Evolutionary conservation across 2,888 invertebrate species (phyloP), one percentile per base, ranked within the genome.

Genomic region (Apamea anceps): DNA sequence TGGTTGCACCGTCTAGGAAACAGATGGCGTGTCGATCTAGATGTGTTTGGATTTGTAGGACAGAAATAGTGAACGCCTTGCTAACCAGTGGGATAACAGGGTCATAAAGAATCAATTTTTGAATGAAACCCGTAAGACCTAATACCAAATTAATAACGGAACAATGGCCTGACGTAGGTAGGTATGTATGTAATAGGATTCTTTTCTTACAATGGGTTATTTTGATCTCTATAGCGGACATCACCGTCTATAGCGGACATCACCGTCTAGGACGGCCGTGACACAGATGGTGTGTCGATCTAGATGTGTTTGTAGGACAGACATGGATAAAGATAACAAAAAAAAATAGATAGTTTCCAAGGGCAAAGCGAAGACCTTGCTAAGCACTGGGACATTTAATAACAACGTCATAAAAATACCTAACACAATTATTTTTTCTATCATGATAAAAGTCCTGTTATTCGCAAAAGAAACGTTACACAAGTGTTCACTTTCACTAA

Each of bases 211-310:
- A 51, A 65, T 37, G 0, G 62, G 28, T 82, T 82, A 37, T 57
- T 82, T 82, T 82, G 21, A 60, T 1, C 1, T 60, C n/a, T n/a
- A n/a, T n/a, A n/a, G n/a, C n/a, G n/a, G n/a, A n/a, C n/a, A n/a
- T n/a, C n/a, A n/a, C n/a, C n/a, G n/a, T 32, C 48, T n/a, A 6
- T 0, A 0, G 32, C 15, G 13, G 66, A 42, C 8, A 10, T n/a
- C 37, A 2, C 21, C 6, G 12, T 68, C 21, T 67, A 62, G 45
- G 13, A 54, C 10, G 57, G 45, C 80, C 42, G 45, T 80, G 84
- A 78, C 80, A 83, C 37, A 78, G n/a, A 77, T 80, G n/a, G n/a
- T 32, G 67, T n/a, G 42, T 12, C 60, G 32, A 45, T 80, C 51
- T 60, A 76, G 57, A 82, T 32, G 48, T 78, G 12, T 67, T 83